phyloP scores from a whole-genome alignment of 1,140 invertebrate species.

The Megalonaias nervosa region DNA sequence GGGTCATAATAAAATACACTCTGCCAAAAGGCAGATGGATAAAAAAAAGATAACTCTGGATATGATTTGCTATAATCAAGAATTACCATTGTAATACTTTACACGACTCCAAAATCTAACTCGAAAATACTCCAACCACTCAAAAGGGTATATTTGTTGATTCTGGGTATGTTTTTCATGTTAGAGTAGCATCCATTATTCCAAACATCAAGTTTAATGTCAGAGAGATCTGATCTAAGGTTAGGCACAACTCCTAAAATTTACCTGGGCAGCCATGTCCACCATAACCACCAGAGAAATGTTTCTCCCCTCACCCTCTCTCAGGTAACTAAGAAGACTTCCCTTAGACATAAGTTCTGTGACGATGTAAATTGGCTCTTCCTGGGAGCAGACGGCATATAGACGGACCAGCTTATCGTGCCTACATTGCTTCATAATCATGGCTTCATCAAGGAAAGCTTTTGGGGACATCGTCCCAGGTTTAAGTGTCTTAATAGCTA shows the following conservation, averaged over 20 bases:
- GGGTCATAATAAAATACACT: too few species aligned
- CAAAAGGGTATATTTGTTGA: too few species aligned
- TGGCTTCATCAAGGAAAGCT: constrained; percentile 96
- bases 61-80: too few species aligned
- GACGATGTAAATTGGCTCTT: constrained; percentile 99
- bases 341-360: constrained; percentile 97
- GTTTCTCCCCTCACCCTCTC: constrained; percentile 83
- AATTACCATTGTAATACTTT: too few species aligned
- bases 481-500: constrained; percentile 97
- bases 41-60: too few species aligned
- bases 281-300: constrained; percentile 92
- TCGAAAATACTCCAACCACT: too few species aligned
- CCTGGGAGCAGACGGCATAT: constrained; percentile 97
- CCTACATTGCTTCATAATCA: constrained; percentile 98
- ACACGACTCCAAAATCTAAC: too few species aligned
- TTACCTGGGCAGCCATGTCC: constrained; percentile 92
- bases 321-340: constrained; percentile 83
- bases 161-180: too few species aligned
- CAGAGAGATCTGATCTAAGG: too few species aligned
- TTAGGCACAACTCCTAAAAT: constrained; percentile 59
- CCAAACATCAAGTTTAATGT: too few species aligned
- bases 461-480: constrained; percentile 98
- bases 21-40: too few species aligned
- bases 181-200: too few species aligned
- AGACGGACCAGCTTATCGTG: constrained; percentile 96